Conservation (phyloP, 1,140 invertebrate genomes). For the Philotrypesis tridentata region DNA sequence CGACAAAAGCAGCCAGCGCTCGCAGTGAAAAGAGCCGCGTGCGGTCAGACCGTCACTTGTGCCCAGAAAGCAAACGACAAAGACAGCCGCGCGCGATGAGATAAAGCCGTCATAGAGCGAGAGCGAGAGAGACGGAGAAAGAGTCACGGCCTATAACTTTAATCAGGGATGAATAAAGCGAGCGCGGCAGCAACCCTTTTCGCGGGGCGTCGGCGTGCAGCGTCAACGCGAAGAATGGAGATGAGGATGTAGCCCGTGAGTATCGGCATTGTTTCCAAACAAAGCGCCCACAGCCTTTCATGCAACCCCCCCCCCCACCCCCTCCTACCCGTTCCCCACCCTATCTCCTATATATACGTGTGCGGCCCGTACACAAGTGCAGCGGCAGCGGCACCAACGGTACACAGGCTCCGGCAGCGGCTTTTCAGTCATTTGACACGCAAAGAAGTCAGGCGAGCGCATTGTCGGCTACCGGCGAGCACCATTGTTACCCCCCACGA, state of each 20-base stretch:
- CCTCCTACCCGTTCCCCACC: not conserved
- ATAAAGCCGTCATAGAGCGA: not conserved
- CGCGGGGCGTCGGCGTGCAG: conserved; percentile 51
- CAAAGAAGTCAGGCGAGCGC: conserved; percentile 72
- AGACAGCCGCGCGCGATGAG: not conserved
- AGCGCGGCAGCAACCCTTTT: conserved; percentile 31
- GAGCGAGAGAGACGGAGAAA: not conserved
- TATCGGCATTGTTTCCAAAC: conserved; percentile 75
- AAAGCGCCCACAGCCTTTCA: conserved; percentile 69
- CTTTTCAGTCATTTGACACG: conserved; percentile 75
- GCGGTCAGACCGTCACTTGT: conserved; percentile 46
- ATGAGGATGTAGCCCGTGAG: conserved; percentile 73
- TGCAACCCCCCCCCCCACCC: not conserved
- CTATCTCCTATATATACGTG: not conserved
- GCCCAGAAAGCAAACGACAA: not conserved
- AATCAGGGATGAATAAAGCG: conserved; percentile 50
- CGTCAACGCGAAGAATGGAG: conserved; percentile 74
- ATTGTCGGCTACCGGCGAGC: conserved; percentile 66
- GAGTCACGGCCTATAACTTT: conserved; percentile 47
- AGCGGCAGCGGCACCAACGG: not conserved
- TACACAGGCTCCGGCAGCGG: conserved; percentile 62
- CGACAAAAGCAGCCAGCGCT: not conserved
- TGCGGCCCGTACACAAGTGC: not conserved
- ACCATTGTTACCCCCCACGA: conserved; percentile 70
- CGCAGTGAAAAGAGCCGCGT: conserved; percentile 48